phyloP scores from a whole-genome alignment of 2,888 invertebrate genomes.

The Cataglyphis livida region DNA sequence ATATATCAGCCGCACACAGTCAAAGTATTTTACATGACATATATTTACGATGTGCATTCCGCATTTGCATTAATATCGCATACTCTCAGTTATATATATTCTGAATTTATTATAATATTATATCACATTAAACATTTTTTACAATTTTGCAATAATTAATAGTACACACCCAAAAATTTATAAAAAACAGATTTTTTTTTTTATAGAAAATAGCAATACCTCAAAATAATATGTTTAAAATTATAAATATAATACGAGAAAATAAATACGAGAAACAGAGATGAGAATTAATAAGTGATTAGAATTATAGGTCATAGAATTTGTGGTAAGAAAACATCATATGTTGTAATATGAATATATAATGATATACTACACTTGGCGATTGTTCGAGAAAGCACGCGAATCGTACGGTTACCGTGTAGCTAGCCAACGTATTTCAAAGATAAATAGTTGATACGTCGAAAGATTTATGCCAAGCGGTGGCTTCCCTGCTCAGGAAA shows the following conservation, averaged over 20 bases:
- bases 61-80: background rate
- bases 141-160: conserved; percentile 4
- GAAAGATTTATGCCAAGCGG: conserved; percentile 40
- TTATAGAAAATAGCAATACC: background rate
- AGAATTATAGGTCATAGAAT: background rate
- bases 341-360: background rate
- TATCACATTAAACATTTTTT: background rate
- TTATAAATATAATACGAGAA: too few species aligned
- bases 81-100: background rate
- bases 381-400: conserved; percentile 9
- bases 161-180: background rate
- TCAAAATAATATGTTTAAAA: background rate
- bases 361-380: conserved; percentile 10
- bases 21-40: conserved; percentile 31
- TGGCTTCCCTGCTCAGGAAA: conserved; percentile 33
- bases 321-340: background rate
- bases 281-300: background rate
- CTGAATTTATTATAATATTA: background rate
- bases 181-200: background rate
- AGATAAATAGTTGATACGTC: conserved; percentile 47
- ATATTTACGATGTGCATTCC: conserved; percentile 15
- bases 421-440: conserved; percentile 31
- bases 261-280: background rate
- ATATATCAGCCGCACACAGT: conserved; percentile 14
- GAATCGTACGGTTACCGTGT: conserved; percentile 36